A percentile compares a stretch with the other conserved stretches of the same genome.
phyloP scores from a whole-genome alignment of 2,797 vertebrate genomes.

The Lerista edwardsae region DNA sequence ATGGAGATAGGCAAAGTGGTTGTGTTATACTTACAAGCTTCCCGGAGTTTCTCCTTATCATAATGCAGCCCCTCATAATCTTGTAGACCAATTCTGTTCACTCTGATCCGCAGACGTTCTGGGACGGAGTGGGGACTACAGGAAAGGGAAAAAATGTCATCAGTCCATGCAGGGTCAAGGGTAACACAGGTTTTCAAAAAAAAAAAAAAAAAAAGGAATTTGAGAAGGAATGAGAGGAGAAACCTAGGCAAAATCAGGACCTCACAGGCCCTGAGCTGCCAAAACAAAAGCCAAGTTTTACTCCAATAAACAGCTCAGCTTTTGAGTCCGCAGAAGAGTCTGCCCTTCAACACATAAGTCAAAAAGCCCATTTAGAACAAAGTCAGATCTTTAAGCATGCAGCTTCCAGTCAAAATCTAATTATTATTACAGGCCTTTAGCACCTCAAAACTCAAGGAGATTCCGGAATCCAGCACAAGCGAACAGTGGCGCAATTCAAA shows the following conservation, averaged over 20 bases:
- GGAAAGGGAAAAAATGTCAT: constrained; percentile 64
- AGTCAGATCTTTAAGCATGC: constrained; percentile 1
- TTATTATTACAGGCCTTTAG: not conserved
- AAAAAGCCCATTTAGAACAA: not conserved
- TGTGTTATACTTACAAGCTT: constrained; percentile 89
- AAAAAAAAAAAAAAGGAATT: constrained; percentile 8
- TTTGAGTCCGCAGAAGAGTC: not conserved
- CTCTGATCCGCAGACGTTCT: constrained; percentile 92
- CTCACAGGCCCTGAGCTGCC: not conserved
- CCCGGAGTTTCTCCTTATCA: constrained; percentile 94
- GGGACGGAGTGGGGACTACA: constrained; percentile 92
- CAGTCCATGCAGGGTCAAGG: not conserved
- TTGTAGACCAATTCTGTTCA: constrained; percentile 93
- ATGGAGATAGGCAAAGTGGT: not conserved
- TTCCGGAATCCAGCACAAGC: not conserved
- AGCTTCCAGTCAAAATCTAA: not conserved
- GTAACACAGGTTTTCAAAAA: constrained; percentile 3
- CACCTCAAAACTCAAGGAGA: not conserved
- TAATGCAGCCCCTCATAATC: constrained; percentile 95
- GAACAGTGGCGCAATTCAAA: no score
- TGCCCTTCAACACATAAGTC: not conserved
- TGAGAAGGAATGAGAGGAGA: constrained; percentile 6
- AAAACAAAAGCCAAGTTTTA: constrained; percentile 4
- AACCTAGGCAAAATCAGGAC: constrained; percentile 9
- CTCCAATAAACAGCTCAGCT: not conserved